Evolutionary conservation across 2,888 invertebrate species (phyloP).

Genomic region (Agriotes lineatus): DNA sequence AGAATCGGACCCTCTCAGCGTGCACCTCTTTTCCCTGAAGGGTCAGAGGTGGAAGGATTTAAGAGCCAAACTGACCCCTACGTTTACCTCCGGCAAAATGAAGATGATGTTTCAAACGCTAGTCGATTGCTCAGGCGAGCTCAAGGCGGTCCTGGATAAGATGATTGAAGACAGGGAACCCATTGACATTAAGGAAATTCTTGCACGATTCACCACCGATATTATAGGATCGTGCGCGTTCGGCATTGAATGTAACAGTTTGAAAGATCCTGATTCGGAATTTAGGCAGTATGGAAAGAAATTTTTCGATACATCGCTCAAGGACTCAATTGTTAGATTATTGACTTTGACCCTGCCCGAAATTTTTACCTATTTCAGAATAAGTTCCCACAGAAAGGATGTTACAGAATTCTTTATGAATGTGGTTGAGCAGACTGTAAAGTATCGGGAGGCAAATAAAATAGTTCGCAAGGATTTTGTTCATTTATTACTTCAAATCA

Average conservation of each 20-base stretch:
- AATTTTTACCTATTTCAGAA: constrained; percentile 46
- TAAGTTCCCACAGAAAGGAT: constrained; percentile 50
- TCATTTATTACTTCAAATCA: constrained; percentile 68
- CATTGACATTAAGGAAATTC: constrained; percentile 63
- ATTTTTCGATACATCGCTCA: constrained; percentile 50
- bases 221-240: constrained; percentile 72
- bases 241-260: constrained; percentile 70
- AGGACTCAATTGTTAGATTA: constrained; percentile 25
- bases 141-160: constrained; percentile 6
- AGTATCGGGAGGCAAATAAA: constrained; percentile 65
- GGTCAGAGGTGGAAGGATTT: constrained; percentile 73
- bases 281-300: constrained; percentile 58
- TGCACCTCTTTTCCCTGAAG: constrained; percentile 69
- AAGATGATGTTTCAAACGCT: constrained; percentile 73
- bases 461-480: constrained; percentile 69
- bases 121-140: constrained; percentile 58
- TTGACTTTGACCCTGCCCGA: constrained; percentile 45
- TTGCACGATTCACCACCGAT: constrained; percentile 70
- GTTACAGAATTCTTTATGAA: constrained; percentile 65
- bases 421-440: constrained; percentile 64
- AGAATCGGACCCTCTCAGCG: constrained; percentile 70
- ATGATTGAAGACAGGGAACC: constrained; percentile 5
- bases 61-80: constrained; percentile 72
- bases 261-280: constrained; percentile 67
- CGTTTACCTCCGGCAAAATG: constrained; percentile 75